Evolutionary conservation across 64 coral and sea anemone species (phyloP).

Genomic region (Montipora efflorescens): DNA sequence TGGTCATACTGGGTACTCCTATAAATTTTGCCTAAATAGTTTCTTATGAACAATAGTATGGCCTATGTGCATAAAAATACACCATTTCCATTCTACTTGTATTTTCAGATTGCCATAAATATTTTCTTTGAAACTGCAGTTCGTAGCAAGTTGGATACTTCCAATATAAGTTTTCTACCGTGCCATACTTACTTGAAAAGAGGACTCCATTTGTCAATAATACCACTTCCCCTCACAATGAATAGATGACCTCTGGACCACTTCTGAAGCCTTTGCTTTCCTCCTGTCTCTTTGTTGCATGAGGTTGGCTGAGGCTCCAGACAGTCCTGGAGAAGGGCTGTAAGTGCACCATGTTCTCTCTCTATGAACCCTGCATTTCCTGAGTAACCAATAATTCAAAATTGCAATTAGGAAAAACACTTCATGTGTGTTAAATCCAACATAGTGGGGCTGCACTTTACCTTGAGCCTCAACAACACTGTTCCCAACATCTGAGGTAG

Average conservation of each 20-base stretch:
- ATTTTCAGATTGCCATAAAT: background rate
- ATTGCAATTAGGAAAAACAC: too few relatives aligned
- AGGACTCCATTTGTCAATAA: constrained; percentile 70
- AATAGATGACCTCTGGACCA: constrained; percentile 61
- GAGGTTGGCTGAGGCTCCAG: constrained; percentile 25
- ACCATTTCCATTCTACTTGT: too few relatives aligned
- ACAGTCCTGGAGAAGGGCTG: constrained; percentile 19
- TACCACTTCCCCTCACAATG: constrained; percentile 38
- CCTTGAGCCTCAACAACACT: constrained; percentile 50
- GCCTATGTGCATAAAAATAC: too few relatives aligned
- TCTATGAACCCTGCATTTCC: constrained; percentile 57
- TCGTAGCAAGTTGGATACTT: background rate
- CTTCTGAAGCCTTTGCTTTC: constrained; percentile 52
- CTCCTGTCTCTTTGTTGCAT: constrained; percentile 67
- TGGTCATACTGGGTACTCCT: too few relatives aligned
- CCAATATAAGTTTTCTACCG: too few relatives aligned
- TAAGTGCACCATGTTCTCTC: constrained; percentile 15
- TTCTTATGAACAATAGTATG: too few relatives aligned
- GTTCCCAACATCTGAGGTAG: background rate
- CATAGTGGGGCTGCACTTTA: background rate
- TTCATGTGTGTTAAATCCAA: background rate
- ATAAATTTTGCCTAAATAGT: too few relatives aligned
- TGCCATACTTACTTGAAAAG: constrained; percentile 34
- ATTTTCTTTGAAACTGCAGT: background rate
- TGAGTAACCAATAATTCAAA: background rate